phyloP scores from a whole-genome alignment of 64 coral and sea anemone species.

The Trachythela sp. region DNA sequence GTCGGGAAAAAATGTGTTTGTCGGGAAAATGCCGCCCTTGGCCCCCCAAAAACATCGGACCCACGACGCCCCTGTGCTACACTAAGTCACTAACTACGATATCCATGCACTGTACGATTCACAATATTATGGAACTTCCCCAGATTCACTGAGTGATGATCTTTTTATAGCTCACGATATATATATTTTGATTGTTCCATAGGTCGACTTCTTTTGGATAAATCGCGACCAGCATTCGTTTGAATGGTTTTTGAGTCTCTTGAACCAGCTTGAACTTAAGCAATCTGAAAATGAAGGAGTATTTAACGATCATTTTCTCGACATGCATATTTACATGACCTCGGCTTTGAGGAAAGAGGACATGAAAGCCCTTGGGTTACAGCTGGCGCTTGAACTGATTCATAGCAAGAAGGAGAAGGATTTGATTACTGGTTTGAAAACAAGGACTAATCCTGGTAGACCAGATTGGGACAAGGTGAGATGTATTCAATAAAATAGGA shows the following conservation, averaged over 20 bases:
- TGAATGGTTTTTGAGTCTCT: constrained; percentile 22
- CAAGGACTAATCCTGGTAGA: constrained; percentile 16
- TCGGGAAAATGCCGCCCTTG: too few species aligned
- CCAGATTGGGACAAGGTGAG: constrained; percentile 4
- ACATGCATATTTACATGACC: constrained; percentile 20
- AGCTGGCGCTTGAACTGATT: background rate
- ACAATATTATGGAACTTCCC: too few species aligned
- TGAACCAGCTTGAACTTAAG: background rate
- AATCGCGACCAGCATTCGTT: constrained; percentile 13
- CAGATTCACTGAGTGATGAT: too few species aligned
- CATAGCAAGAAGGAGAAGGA: constrained; percentile 1
- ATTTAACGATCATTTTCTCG: background rate
- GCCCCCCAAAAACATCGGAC: too few species aligned
- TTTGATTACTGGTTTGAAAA: constrained; percentile 10
- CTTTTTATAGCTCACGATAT: too few species aligned
- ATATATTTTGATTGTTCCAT: background rate
- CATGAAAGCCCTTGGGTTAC: constrained; percentile 4
- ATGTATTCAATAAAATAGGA: too few species aligned
- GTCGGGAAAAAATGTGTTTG: too few species aligned
- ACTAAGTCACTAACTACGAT: too few species aligned
- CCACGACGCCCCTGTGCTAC: too few species aligned
- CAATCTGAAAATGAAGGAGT: background rate
- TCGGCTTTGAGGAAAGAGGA: constrained; percentile 21
- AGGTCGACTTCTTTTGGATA: constrained; percentile 25
- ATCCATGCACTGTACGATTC: too few species aligned